Conservation (phyloP, 2,797 vertebrate genomes). For the Lerista edwardsae region DNA sequence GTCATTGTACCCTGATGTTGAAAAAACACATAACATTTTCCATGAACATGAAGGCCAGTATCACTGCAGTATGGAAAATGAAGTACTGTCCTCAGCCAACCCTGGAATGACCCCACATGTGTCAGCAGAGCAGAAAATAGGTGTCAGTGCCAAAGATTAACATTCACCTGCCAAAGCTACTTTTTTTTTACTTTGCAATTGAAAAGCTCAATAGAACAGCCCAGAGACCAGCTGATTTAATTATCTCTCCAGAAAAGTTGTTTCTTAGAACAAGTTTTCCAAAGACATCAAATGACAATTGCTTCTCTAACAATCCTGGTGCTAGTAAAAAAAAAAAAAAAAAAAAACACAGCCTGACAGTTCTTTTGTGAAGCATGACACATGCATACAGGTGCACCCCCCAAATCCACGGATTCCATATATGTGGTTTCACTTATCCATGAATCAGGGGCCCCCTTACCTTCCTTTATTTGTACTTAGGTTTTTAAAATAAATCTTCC, state of each 20-base stretch:
- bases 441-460: too few relatives aligned
- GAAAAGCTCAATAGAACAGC: conserved; percentile 1
- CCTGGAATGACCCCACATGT: conserved; percentile 25
- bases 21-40: background rate
- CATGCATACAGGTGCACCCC: too few relatives aligned
- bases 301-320: background rate
- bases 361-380: too few relatives aligned
- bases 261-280: background rate
- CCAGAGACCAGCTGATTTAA: background rate
- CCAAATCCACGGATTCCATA: too few relatives aligned
- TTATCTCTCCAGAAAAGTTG: background rate
- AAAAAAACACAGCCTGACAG: too few relatives aligned
- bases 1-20: background rate
- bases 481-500: too few relatives aligned
- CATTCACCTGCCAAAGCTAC: conserved; percentile 25
- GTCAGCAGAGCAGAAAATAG: conserved; percentile 29
- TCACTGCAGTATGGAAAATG: background rate
- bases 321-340: background rate
- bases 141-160: background rate
- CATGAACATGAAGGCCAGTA: background rate
- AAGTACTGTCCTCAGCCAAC: background rate
- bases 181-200: conserved; percentile 17
- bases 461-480: too few relatives aligned
- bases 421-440: too few relatives aligned
- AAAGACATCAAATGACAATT: background rate